These are phyloP conservation scores for Andrena minutula DNA, from an alignment of 2,888 invertebrate genomes.

Conservation along the genomic window DNA sequence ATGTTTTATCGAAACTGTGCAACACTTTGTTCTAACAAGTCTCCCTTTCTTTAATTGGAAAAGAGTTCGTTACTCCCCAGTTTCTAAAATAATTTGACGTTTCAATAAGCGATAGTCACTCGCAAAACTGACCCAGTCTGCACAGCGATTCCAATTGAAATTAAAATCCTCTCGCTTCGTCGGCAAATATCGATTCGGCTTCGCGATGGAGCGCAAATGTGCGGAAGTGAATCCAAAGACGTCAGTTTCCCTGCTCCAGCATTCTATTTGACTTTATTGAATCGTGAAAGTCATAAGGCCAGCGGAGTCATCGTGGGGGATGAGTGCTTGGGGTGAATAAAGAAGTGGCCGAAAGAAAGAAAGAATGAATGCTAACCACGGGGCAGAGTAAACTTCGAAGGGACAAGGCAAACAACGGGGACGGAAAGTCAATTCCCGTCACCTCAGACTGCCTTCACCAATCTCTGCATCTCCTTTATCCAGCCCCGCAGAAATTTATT, in stretches of 20 bases:
- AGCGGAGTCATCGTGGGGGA: constrained; percentile 18
- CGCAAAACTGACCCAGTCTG: no score
- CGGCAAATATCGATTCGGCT: neutral
- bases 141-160: no score
- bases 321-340: constrained; percentile 16
- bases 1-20: neutral
- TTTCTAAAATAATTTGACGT: no score
- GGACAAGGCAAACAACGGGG: neutral
- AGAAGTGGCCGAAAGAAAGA: constrained; percentile 11
- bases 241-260: constrained; percentile 24
- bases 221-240: constrained; percentile 24
- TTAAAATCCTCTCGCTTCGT: neutral
- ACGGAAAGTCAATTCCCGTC: constrained; percentile 15
- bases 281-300: constrained; percentile 35
- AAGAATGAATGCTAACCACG: constrained; percentile 16
- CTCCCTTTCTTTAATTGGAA: no score
- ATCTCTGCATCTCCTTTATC: neutral
- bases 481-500: no score
- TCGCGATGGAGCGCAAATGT: neutral
- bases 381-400: neutral
- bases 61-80: no score
- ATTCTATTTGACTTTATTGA: constrained; percentile 41
- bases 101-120: no score
- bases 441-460: neutral
- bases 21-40: no score